Base-by-base conservation (phyloP, 2,797 vertebrate species). In the Acrocephalus scirpaceus region DNA sequence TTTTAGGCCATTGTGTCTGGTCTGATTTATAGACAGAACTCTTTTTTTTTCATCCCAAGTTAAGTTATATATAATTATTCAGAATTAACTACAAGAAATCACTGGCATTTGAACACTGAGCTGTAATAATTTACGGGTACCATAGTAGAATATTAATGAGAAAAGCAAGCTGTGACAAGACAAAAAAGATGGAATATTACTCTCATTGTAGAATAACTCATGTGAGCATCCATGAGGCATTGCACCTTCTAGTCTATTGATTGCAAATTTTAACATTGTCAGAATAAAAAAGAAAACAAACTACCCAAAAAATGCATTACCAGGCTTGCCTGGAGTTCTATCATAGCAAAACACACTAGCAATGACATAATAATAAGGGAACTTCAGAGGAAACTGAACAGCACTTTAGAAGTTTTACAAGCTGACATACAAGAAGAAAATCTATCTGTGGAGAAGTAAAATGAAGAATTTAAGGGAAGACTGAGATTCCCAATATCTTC, bases 81-180 rank as follows among this genome's bases (percentile, higher is more conserved):
- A 90, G 96, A 93, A 95, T 91, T 74, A 94, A 83, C 51, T 51
- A 54, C 45, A 62, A 64, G 47, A 29, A 62, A 81, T 93, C 38
- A 90, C 58, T 96, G 65, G 44, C 69, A 93, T 83, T 89, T 85
- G 83, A 74, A 61, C 76, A 76, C 40, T 75, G 54, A 61, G 47
- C 50, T 92, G 57, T 56, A 95, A 94, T 79, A 56, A 72, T 76
- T 92, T 74, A 95, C 58, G 84, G 48, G 7, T 7, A 72, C 38
- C 32, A 17, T 7, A 62, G 53, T 38, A 84, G 38, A 91, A 66
- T 53, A 92, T 77, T 78, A 93, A 90, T 80, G 69, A 87, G 74
- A 96, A 96, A 88, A 54, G 54, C 71, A 92, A 90, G 38, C 32
- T 79, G 69, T 74, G 84, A 66, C n/a, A 65, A 65, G 21, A 30